Evolutionary conservation across 2,888 invertebrate genomes (phyloP).

Genomic region (Sipunculus nudus): DNA sequence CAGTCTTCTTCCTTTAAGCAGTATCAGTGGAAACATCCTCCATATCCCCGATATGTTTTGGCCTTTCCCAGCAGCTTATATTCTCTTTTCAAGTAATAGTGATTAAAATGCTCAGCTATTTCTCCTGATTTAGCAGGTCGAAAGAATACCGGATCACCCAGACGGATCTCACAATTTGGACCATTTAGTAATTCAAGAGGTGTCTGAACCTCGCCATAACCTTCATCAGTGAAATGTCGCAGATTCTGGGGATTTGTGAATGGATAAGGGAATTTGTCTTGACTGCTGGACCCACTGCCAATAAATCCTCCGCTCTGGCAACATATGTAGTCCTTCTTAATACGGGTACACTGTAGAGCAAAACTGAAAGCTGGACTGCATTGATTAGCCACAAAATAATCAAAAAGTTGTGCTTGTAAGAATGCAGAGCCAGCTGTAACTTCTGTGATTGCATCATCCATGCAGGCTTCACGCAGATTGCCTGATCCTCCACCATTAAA

Average conservation of each 20-base stretch:
- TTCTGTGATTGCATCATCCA: slow-evolving; percentile 1
- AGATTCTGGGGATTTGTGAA: slow-evolving; percentile 1
- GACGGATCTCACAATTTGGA: no score
- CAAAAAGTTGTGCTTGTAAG: slow-evolving; percentile 10
- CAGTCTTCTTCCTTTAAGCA: no score
- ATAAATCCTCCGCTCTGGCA: slow-evolving; percentile 19
- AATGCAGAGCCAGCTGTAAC: slow-evolving; percentile 13
- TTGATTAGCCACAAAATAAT: slow-evolving; percentile 2
- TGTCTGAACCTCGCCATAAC: slow-evolving; percentile 16
- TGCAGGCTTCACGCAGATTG: background rate
- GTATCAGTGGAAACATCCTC: slow-evolving; percentile 1
- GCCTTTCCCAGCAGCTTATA: background rate
- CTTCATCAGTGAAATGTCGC: background rate
- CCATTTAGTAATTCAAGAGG: no score
- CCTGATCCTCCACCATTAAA: slow-evolving; percentile 15
- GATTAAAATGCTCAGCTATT: slow-evolving; percentile 12
- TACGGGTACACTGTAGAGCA: slow-evolving; percentile 9
- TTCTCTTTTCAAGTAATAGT: background rate
- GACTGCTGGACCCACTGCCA: slow-evolving; percentile 1
- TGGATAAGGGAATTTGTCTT: slow-evolving; percentile 7
- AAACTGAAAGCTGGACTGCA: background rate
- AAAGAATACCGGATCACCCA: slow-evolving; percentile 12
- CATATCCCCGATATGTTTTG: slow-evolving; percentile 6
- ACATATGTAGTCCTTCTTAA: background rate
- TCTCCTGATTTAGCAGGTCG: slow-evolving; percentile 15